phyloP scores from a whole-genome alignment of 92 coral and sea anemone genomes.

The Metridium senile region DNA sequence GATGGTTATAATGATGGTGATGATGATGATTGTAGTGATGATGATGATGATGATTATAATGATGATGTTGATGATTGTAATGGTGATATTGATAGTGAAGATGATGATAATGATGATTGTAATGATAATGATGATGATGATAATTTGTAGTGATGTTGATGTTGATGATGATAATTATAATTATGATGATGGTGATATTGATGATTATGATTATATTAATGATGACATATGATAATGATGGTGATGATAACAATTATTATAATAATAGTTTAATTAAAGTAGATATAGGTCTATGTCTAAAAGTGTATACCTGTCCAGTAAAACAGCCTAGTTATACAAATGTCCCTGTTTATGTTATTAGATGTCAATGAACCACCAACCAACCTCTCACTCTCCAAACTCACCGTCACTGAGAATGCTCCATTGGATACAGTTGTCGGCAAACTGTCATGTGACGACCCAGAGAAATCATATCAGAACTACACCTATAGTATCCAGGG shows the following conservation, averaged over 20 bases:
- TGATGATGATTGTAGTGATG: background rate
- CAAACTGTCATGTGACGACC: slow-evolving; percentile 72
- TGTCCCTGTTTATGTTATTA: background rate
- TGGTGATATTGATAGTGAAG: background rate
- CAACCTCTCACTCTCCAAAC: slow-evolving; percentile 58
- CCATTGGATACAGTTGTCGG: slow-evolving; percentile 72
- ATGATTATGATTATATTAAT: background rate
- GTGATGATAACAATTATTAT: background rate
- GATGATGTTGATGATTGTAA: background rate
- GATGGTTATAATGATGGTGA: background rate
- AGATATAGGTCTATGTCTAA: background rate
- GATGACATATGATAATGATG: background rate
- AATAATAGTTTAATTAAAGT: background rate
- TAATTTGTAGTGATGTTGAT: background rate
- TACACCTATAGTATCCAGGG: slow-evolving; percentile 69
- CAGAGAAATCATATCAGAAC: slow-evolving; percentile 64
- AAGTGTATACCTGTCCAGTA: background rate
- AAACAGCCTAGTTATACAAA: background rate
- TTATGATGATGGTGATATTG: background rate
- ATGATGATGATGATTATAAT: background rate
- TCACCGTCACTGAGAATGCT: slow-evolving; percentile 74
- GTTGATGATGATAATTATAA: background rate
- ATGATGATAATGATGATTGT: background rate
- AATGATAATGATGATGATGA: background rate
- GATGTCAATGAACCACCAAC: slow-evolving; percentile 90